Evolutionary conservation across 1,140 invertebrate genomes (phyloP), one percentile per base, ranked within the genome.

Genomic region (Formica exsecta): DNA sequence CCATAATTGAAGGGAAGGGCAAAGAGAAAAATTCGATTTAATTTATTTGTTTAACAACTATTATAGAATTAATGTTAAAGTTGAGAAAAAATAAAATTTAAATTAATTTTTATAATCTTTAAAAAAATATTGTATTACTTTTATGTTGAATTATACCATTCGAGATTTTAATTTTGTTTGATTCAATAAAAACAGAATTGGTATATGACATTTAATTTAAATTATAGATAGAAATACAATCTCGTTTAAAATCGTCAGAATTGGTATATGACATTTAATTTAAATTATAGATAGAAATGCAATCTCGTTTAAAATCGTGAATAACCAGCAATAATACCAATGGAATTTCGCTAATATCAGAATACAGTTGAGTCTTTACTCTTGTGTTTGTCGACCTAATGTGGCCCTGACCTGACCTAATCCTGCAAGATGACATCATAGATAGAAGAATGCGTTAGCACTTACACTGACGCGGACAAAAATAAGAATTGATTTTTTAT

Each of bases 391-490:
- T n/a, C n/a, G 41, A 0, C 32, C 32, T 32, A 32, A 11, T 19
- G 19, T 59, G 19, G n/a, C 68, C 68, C 54, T 74, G 79, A 83
- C 79, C 68, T 83, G 68, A 38, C 38, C 79, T 74, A 83, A 74
- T 73, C 79, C 19, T 74, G 54, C 25, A n/a, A 16, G 16, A 61
- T 83, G 68, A 83, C 41, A 61, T 83, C 68, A 74, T 38, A 44
- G 54, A 74, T n/a, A 83, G 68, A n/a, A 22, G 68, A 25, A 81
- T 74, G 54, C 62, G 38, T 36, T 44, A 44, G 66, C 68, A 73
- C 51, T 38, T 73, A 57, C 25, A 61, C 19, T 44, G 66, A 6
- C 38, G 25, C 48, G 36, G 32, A 70, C 25, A 74, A 62, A 74
- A 62, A 74, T 74, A 22, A 44, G 29, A 13, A 25, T 74, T 13